Evolutionary conservation across 1,140 invertebrate species (phyloP), one percentile per base, ranked within the genome.

Genomic region (Gonioctena quinquepunctata): DNA sequence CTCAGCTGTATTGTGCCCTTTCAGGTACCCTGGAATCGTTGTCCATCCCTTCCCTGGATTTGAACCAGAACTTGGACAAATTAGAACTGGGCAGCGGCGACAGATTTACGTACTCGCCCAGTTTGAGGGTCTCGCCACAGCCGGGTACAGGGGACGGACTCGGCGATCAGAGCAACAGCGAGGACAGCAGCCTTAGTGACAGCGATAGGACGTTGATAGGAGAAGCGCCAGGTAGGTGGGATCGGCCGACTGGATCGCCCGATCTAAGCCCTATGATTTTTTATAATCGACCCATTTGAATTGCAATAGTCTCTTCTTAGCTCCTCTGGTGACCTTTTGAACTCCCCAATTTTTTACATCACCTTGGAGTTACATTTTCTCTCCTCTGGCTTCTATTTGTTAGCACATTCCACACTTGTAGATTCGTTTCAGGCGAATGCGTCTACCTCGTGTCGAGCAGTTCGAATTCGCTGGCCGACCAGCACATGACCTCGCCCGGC

Each of bases 171-270:
- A 93, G 91, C 81, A 91, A 90, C 75, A 92, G 89, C 77, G 92
- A 93, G 79, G 92, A 93, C 79, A 92, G 90, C 76, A 92, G 91
- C 78, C 84, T 93, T 16, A 93, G 91, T 68, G 91, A 93, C 76
- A 91, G 91, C 71, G 92, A 93, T 81, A 86, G 89, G 71, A 91
- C 90, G 1, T 80, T 91, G 19, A 87, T 91, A 19, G 90, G 89
- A 26, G 89, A 90, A 70, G 84, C 85, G 28, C 87, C 87, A 21
- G 86, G 89, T 75, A 85, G 66, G 27, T 23, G 4, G 2, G 19
- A 19, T n/a, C n/a, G n/a, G n/a, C n/a, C n/a, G n/a, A n/a, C n/a
- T n/a, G n/a, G n/a, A n/a, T n/a, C n/a, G n/a, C n/a, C n/a, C n/a
- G n/a, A n/a, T n/a, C n/a, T n/a, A n/a, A n/a, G n/a, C n/a, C n/a